phyloP scores from a whole-genome alignment of 2,888 invertebrate species.

The Tachina fera region DNA sequence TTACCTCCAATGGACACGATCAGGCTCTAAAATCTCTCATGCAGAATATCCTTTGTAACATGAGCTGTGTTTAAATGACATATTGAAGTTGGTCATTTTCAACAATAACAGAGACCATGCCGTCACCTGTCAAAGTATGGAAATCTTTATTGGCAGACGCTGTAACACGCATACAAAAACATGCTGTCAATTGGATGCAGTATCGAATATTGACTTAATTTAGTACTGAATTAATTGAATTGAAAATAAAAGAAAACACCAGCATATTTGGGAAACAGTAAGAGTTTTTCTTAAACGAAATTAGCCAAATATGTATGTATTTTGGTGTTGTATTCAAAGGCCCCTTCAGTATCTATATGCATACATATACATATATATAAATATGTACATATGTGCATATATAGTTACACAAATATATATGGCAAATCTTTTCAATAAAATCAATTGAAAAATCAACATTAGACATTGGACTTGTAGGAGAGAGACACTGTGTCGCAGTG shows the following conservation, averaged over 20 bases:
- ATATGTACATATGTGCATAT: too few species aligned
- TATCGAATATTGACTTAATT: constrained; percentile 10
- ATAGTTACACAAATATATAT: not conserved
- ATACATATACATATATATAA: too few species aligned
- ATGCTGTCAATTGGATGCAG: not conserved
- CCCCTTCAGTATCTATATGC: not conserved
- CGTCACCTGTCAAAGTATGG: too few species aligned
- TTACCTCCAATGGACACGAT: too few species aligned
- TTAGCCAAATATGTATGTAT: constrained; percentile 15
- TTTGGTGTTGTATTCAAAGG: not conserved
- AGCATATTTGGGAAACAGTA: constrained; percentile 12
- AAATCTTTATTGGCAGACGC: too few species aligned
- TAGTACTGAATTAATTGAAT: constrained; percentile 19
- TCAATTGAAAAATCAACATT: constrained; percentile 36
- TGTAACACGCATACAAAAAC: not conserved
- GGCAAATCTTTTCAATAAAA: constrained; percentile 18
- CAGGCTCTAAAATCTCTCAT: too few species aligned
- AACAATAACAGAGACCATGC: too few species aligned
- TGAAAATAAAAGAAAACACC: not conserved
- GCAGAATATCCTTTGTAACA: too few species aligned
- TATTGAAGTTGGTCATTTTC: too few species aligned
- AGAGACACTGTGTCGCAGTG: not conserved
- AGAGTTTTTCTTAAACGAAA: constrained; percentile 18
- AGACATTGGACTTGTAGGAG: not conserved
- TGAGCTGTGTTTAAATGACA: too few species aligned